Conservation (phyloP, 2,888 invertebrate genomes). For the Lissocephala sabroskyi region DNA sequence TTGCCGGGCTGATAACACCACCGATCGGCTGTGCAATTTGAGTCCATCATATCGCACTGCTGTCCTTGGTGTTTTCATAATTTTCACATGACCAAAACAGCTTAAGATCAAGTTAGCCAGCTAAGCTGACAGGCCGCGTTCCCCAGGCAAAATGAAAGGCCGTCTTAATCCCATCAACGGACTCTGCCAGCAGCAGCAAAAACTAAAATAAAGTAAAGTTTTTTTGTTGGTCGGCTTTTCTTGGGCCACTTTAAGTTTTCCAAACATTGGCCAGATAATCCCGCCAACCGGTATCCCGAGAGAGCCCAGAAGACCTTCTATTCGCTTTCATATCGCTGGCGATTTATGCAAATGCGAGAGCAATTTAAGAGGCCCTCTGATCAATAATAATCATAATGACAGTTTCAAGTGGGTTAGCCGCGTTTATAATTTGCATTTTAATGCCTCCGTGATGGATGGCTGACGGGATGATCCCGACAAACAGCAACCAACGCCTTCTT, state of each 20-base stretch:
- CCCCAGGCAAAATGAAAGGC: conserved; percentile 31
- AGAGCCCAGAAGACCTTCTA: background rate
- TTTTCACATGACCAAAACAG: conserved; percentile 64
- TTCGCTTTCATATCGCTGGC: conserved; percentile 25
- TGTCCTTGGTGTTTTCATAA: conserved; percentile 42
- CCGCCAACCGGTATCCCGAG: conserved; percentile 43
- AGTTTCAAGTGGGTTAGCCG: conserved; percentile 58
- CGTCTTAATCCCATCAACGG: conserved; percentile 59
- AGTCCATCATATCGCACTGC: conserved; percentile 28
- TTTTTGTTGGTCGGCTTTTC: conserved; percentile 14
- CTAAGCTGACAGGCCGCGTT: conserved; percentile 46
- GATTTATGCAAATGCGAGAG: conserved; percentile 39
- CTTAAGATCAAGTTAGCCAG: conserved; percentile 62
- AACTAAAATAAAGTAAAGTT: background rate
- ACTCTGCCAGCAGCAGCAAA: too few relatives aligned
- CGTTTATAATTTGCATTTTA: conserved; percentile 38
- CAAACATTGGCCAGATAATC: conserved; percentile 56
- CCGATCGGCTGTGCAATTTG: conserved; percentile 47
- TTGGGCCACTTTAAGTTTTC: conserved; percentile 49
- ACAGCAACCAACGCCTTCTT: conserved; percentile 2
- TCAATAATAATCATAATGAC: conserved; percentile 63
- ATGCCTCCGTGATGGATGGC: conserved; percentile 52
- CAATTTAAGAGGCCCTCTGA: conserved; percentile 37
- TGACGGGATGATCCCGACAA: conserved; percentile 23
- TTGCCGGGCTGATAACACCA: conserved; percentile 30